These are phyloP conservation scores for Ypsolopha sequella DNA, from an alignment of 2,888 invertebrate genomes.

Conservation along the genomic window DNA sequence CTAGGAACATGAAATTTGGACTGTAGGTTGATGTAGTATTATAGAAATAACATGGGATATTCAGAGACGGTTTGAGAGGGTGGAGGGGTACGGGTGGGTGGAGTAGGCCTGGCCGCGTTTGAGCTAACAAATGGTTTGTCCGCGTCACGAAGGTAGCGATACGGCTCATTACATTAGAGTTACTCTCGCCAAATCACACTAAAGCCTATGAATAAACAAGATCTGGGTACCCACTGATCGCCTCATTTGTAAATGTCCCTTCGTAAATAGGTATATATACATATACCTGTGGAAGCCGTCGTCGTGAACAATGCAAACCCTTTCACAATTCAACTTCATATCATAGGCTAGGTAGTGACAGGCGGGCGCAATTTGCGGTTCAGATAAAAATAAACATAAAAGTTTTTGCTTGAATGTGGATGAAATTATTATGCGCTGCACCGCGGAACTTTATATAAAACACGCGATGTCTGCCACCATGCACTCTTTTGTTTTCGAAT, in stretches of 20 bases:
- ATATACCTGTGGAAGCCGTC: not conserved
- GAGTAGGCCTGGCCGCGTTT: conserved; percentile 23
- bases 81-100: too few relatives aligned
- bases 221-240: conserved; percentile 21
- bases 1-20: too few relatives aligned
- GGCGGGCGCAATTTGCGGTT: conserved; percentile 2
- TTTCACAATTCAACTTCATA: not conserved
- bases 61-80: too few relatives aligned
- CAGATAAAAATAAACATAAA: not conserved
- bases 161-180: conserved; percentile 51
- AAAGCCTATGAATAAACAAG: conserved; percentile 38
- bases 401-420: conserved; percentile 2
- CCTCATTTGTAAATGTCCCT: conserved; percentile 6
- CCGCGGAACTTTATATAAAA: conserved; percentile 31
- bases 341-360: conserved; percentile 1
- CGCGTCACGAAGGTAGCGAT: conserved; percentile 49
- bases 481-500: conserved; percentile 32
- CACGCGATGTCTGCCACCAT: conserved; percentile 31
- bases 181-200: conserved; percentile 49
- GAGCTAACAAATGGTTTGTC: conserved; percentile 41
- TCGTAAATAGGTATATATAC: not conserved
- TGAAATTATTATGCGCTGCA: conserved; percentile 13
- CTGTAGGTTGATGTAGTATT: too few relatives aligned
- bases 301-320: not conserved
- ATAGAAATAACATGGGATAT: too few relatives aligned